These are phyloP conservation scores for Apodemus speciosus DNA, from an alignment of 2,113 vertebrate species.

Conservation along the genomic window DNA sequence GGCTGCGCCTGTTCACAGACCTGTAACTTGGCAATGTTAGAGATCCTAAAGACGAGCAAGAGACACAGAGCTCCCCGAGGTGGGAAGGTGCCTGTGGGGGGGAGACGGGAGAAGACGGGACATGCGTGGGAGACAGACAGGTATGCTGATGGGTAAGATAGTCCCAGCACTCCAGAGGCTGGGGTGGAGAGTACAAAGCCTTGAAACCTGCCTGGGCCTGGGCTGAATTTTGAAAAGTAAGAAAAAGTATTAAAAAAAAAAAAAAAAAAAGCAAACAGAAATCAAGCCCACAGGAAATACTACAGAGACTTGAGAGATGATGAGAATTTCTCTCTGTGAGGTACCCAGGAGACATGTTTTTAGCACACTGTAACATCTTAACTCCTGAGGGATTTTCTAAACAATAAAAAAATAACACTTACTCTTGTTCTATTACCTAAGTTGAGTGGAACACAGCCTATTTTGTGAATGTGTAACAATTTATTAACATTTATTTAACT, in stretches of 20 bases:
- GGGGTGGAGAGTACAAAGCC: background rate
- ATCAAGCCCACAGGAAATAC: background rate
- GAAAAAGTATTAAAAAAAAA: background rate
- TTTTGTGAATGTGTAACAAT: background rate
- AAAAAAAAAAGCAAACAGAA: background rate
- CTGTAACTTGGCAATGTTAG: background rate
- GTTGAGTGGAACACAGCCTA: background rate
- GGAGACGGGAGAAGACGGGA: background rate
- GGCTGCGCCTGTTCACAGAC: background rate
- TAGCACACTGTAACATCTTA: background rate
- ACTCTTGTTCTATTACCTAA: background rate
- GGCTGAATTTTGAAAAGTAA: background rate
- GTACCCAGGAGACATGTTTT: background rate
- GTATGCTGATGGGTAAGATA: background rate
- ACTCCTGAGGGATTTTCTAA: background rate
- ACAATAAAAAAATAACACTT: background rate
- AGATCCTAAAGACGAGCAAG: background rate
- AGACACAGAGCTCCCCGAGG: background rate
- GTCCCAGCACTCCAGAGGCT: background rate
- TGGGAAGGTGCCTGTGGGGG: background rate
- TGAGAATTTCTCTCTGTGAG: background rate
- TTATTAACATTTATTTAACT: too few species aligned
- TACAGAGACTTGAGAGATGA: background rate
- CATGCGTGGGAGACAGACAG: background rate
- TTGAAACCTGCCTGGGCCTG: background rate